phyloP scores from a whole-genome alignment of 2,888 invertebrate species.

The Rhorus exstirpatorius region DNA sequence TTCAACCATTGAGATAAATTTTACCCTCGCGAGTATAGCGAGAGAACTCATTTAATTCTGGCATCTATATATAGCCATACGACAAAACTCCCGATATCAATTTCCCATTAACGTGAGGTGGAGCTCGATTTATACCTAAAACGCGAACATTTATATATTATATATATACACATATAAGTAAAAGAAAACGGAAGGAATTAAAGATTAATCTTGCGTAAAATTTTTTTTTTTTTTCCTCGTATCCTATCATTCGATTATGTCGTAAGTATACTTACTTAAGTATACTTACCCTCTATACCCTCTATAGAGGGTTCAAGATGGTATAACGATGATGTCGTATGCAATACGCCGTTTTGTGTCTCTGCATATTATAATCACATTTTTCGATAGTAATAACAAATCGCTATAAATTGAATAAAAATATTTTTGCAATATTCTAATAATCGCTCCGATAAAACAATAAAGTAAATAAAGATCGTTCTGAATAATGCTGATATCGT shows the following conservation, averaged over 20 bases:
- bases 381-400: too few relatives aligned
- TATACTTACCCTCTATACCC: too few relatives aligned
- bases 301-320: slow-evolving; percentile 6
- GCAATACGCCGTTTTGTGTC: slow-evolving; percentile 23
- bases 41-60: slow-evolving; percentile 48
- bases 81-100: slow-evolving; percentile 59
- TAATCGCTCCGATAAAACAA: too few relatives aligned
- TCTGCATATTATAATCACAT: too few relatives aligned
- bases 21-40: neutral
- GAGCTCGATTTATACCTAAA: slow-evolving; percentile 42
- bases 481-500: too few relatives aligned
- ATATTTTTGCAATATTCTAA: too few relatives aligned
- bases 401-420: too few relatives aligned
- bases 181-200: slow-evolving; percentile 11
- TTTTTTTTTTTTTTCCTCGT: neutral
- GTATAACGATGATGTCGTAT: slow-evolving; percentile 43
- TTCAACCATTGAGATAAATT: slow-evolving; percentile 62
- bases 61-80: slow-evolving; percentile 19
- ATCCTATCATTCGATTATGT: slow-evolving; percentile 5
- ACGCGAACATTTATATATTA: slow-evolving; percentile 11
- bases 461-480: too few relatives aligned
- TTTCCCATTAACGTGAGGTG: slow-evolving; percentile 54
- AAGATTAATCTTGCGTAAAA: slow-evolving; percentile 14
- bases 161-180: neutral
- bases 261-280: too few relatives aligned